Percentiles rank a stretch among this genome's conserved stretches.
These are phyloP conservation scores for Parapsyche elsis DNA, from an alignment of 1,140 invertebrate genomes.

Conservation along the genomic window DNA sequence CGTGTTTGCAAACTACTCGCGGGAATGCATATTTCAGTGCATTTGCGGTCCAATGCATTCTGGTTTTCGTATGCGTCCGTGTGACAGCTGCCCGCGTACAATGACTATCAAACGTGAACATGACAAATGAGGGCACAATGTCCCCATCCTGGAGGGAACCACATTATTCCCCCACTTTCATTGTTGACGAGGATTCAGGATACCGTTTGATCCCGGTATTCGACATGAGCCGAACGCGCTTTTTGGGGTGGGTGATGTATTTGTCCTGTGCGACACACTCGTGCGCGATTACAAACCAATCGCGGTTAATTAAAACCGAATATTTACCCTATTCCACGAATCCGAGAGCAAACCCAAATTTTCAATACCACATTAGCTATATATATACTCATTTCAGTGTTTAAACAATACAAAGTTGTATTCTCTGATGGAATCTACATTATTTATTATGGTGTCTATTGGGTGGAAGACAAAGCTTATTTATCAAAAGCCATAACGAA, in stretches of 20 bases:
- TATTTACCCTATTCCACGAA: not conserved
- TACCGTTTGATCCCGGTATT: not conserved
- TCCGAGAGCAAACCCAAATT: too few relatives aligned
- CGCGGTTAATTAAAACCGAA: not conserved
- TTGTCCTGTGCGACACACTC: not conserved
- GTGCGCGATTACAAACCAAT: not conserved
- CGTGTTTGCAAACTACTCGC: not conserved
- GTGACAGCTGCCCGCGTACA: slow-evolving; percentile 20
- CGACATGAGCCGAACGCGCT: not conserved
- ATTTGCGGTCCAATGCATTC: slow-evolving; percentile 26
- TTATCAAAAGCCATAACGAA: slow-evolving; percentile 14
- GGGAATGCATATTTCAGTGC: not conserved
- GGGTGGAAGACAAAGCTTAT: not conserved
- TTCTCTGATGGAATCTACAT: too few relatives aligned
- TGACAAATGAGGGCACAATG: slow-evolving; percentile 19
- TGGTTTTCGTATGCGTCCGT: not conserved
- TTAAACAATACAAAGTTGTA: too few relatives aligned
- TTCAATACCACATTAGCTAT: too few relatives aligned
- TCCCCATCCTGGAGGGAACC: not conserved
- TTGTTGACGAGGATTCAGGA: not conserved
- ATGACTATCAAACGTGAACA: slow-evolving; percentile 20
- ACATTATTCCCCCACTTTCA: not conserved
- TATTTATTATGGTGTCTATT: too few relatives aligned
- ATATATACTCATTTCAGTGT: too few relatives aligned
- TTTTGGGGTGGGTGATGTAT: not conserved